These are phyloP conservation scores for Plemyria rubiginata DNA, from an alignment of 2,888 invertebrate genomes.

Conservation along the genomic window DNA sequence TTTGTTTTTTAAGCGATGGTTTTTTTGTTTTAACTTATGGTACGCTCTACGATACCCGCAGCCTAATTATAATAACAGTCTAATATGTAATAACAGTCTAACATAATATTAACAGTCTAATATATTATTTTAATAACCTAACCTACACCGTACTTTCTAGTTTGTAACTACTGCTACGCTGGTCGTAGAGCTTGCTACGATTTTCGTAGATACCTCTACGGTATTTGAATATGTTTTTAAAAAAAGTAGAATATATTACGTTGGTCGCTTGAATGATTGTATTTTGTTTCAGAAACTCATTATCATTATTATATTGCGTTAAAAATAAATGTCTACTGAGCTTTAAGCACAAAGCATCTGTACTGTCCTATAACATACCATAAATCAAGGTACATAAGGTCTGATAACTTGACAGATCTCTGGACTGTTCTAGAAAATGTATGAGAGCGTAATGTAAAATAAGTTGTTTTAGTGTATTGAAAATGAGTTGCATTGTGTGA, in stretches of 20 bases:
- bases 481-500: slow-evolving; percentile 27
- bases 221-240: not conserved
- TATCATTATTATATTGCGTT: too few species aligned
- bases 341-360: slow-evolving; percentile 4
- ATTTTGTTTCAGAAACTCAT: not conserved
- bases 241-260: not conserved
- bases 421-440: not conserved
- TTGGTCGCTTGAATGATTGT: not conserved
- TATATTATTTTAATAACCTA: too few species aligned
- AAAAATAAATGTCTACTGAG: not conserved
- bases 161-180: not conserved
- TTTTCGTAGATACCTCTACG: slow-evolving; percentile 6
- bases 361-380: not conserved
- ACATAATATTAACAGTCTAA: not conserved
- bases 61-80: too few species aligned
- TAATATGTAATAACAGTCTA: not conserved
- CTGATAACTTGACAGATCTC: not conserved
- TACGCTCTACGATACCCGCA: not conserved
- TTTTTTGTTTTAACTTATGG: not conserved
- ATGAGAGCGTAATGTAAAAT: not conserved
- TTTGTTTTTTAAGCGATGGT: too few species aligned
- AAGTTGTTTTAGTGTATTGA: slow-evolving; percentile 5
- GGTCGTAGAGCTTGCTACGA: slow-evolving; percentile 6
- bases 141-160: too few species aligned
- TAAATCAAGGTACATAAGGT: not conserved